Evolutionary conservation across 2,888 invertebrate genomes (phyloP).

Genomic region (Lasioglossum figueresi): DNA sequence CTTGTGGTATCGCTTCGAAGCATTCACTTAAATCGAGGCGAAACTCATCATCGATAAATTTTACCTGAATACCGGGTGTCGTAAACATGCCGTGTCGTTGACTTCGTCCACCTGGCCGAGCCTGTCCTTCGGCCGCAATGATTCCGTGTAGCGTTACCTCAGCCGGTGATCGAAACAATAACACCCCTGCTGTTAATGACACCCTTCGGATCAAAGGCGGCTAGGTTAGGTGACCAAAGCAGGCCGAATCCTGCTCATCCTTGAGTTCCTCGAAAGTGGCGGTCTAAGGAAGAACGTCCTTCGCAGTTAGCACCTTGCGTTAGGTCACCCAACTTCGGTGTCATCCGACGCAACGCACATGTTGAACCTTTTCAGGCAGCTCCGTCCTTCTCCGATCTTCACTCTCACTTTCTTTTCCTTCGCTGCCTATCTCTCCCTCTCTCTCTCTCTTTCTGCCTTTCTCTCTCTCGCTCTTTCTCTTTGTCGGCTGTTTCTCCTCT

Average conservation of each 20-base stretch:
- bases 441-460: conserved; percentile 61
- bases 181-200: neutral
- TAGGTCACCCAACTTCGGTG: conserved; percentile 25
- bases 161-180: conserved; percentile 29
- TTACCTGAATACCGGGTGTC: conserved; percentile 15
- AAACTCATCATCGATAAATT: conserved; percentile 5
- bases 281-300: conserved; percentile 40
- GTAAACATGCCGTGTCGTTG: conserved; percentile 11
- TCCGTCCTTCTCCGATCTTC: conserved; percentile 61
- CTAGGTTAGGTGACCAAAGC: neutral
- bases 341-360: conserved; percentile 30
- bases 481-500: neutral
- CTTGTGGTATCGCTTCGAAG: neutral
- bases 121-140: conserved; percentile 53
- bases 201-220: conserved; percentile 10
- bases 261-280: conserved; percentile 24
- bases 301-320: conserved; percentile 27
- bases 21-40: neutral
- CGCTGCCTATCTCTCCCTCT: conserved; percentile 32
- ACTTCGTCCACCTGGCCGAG: neutral
- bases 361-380: conserved; percentile 57
- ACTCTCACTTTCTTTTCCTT: conserved; percentile 64
- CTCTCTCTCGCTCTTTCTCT: conserved; percentile 40
- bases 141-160: conserved; percentile 22
- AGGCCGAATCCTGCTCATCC: conserved; percentile 14